Evolutionary conservation across 2,888 invertebrate genomes (phyloP).

Genomic region (Aporophyla lueneburgensis): DNA sequence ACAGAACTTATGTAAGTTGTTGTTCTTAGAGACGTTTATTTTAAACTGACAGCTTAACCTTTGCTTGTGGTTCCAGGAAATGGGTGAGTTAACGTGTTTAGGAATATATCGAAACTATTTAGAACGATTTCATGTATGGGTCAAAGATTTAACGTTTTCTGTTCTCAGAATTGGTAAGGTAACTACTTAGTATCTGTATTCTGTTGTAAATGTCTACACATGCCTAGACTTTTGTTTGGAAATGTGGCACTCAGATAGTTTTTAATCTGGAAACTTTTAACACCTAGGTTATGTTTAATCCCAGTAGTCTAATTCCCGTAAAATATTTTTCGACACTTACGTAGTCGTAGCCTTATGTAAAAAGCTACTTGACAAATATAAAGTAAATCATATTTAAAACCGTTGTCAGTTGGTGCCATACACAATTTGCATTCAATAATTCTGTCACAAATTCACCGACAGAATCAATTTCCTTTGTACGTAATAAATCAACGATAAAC

Average conservation of each 20-base stretch:
- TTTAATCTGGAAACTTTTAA: too few relatives aligned
- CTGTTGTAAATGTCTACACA: too few relatives aligned
- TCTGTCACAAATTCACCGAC: slow-evolving; percentile 23
- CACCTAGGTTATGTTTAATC: too few relatives aligned
- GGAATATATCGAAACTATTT: slow-evolving; percentile 15
- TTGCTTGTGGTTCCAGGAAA: slow-evolving; percentile 27
- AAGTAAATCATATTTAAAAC: slow-evolving; percentile 4
- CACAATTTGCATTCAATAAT: slow-evolving; percentile 37
- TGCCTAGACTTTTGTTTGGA: too few relatives aligned
- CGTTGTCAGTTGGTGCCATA: slow-evolving; percentile 13
- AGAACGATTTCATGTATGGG: neutral
- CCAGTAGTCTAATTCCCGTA: too few relatives aligned
- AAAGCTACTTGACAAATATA: neutral
- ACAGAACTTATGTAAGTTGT: slow-evolving; percentile 41
- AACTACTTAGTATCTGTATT: too few relatives aligned
- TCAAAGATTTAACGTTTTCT: neutral
- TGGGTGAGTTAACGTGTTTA: slow-evolving; percentile 2
- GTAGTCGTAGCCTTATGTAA: too few relatives aligned
- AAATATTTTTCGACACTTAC: too few relatives aligned
- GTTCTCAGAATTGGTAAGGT: neutral
- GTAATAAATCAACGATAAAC: slow-evolving; percentile 52
- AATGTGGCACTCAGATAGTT: too few relatives aligned
- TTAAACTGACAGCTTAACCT: slow-evolving; percentile 29
- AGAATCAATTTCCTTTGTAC: slow-evolving; percentile 49
- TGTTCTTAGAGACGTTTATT: slow-evolving; percentile 40